Percentiles rank a stretch among this genome's conserved stretches.
phyloP scores from a whole-genome alignment of 2,797 vertebrate species.

The Gobionotothen gibberifrons region DNA sequence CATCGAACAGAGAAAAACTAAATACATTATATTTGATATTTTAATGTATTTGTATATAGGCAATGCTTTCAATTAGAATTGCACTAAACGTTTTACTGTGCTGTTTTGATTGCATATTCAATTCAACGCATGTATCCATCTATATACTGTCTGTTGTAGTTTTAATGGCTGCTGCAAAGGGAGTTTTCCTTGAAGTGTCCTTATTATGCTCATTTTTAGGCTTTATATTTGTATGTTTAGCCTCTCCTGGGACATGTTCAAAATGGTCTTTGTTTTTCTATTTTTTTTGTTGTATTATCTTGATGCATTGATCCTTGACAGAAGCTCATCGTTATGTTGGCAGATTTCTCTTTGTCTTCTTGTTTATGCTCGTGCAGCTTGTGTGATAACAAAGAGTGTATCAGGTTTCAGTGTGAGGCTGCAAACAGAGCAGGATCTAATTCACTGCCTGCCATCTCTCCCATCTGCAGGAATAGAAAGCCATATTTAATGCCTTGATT shows the following conservation, averaged over 20 bases:
- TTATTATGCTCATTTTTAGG: too few species aligned
- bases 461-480: conserved; percentile 76
- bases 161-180: conserved; percentile 4
- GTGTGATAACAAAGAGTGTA: conserved; percentile 66
- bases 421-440: conserved; percentile 70
- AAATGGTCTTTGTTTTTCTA: too few species aligned
- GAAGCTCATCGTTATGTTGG: conserved; percentile 44
- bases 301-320: conserved; percentile 43
- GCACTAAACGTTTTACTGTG: not conserved
- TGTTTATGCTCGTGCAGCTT: conserved; percentile 53
- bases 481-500: conserved; percentile 83
- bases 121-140: not conserved
- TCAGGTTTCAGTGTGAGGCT: conserved; percentile 51
- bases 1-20: too few species aligned
- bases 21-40: too few species aligned
- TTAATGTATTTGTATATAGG: too few species aligned
- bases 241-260: too few species aligned
- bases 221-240: too few species aligned
- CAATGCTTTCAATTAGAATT: too few species aligned
- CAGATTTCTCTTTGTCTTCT: conserved; percentile 42
- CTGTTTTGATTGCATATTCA: not conserved
- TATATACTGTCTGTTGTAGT: not conserved
- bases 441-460: conserved; percentile 70
- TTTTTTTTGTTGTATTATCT: conserved; percentile 14
- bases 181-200: not conserved